A percentile compares a stretch with the other conserved stretches of the same genome.
phyloP scores from a whole-genome alignment of 92 coral and sea anemone species.

The Paramuricea clavata region DNA sequence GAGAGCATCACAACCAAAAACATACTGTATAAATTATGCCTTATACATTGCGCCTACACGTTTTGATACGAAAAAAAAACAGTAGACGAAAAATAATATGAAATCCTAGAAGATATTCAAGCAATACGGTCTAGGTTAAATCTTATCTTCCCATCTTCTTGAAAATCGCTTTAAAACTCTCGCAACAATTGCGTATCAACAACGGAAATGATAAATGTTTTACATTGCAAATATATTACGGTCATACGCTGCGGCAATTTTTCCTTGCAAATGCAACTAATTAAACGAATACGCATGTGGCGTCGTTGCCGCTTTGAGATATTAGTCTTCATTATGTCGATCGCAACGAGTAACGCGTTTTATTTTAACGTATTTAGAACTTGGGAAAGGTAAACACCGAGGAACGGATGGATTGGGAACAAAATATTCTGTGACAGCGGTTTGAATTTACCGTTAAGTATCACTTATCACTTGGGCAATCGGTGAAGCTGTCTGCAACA shows the following conservation, averaged over 20 bases:
- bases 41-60: not conserved
- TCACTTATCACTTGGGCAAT: conserved; percentile 17
- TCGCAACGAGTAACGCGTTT: not conserved
- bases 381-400: not conserved
- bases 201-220: conserved; percentile 24
- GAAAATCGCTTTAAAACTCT: not conserved
- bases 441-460: not conserved
- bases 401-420: too few species aligned
- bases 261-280: not conserved
- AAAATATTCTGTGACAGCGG: not conserved
- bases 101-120: not conserved
- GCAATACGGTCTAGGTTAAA: not conserved
- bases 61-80: not conserved
- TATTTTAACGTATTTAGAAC: not conserved
- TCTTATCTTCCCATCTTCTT: not conserved
- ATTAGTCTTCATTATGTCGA: conserved; percentile 5
- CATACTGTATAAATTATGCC: not conserved
- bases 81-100: not conserved
- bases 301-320: conserved; percentile 1
- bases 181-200: conserved; percentile 4
- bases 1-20: not conserved
- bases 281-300: conserved; percentile 26
- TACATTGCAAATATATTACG: conserved; percentile 18
- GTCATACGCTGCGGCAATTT: not conserved
- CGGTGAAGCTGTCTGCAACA: conserved; percentile 23